Evolutionary conservation across 2,888 invertebrate species (phyloP), one percentile per base, ranked within the genome.

Genomic region (Eupithecia abbreviata): DNA sequence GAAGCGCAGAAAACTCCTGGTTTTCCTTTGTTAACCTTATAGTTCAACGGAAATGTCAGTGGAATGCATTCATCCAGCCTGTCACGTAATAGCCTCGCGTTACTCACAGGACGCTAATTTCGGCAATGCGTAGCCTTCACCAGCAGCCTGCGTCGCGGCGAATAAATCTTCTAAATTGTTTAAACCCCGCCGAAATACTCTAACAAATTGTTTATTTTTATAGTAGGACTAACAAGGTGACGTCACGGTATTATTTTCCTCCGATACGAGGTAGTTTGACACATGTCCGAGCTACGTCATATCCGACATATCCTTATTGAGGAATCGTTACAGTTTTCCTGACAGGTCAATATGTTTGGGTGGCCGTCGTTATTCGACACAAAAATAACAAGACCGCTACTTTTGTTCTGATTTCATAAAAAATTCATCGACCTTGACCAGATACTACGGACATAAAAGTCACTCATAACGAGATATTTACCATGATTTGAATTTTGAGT

Each of bases 71-170:
- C 30, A 18, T 62, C 30, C 30, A n/a, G 30, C 30, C 62, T 62
- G 62, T 10, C 30, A 12, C 62, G 62, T 62, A 62, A 62, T 62
- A 30, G 62, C 62, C 10, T 62, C 30, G 18, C 30, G 18, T 62
- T 62, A 30, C 12, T 62, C 62, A 30, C 30, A 30, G 62, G 58
- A 62, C 12, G 62, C 62, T 62, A 18, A 62, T 62, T 30, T 7
- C 62, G 62, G 62, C 62, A 62, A 30, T 62, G 30, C 62, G 62
- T 62, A 62, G 30, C 62, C 62, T 62, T 62, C 62, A 62, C 62
- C 12, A 10, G 30, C 62, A 62, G 62, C 30, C 62, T 30, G 62
- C 30, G 62, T 62, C 4, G 30, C 18, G 9, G 58, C 30, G 12
- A 62, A 62, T 62, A 30, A 62, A 62, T 62, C 62, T 62, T 62